Base-by-base conservation (phyloP, 1,140 invertebrate species). In the Drosophila insularis region DNA sequence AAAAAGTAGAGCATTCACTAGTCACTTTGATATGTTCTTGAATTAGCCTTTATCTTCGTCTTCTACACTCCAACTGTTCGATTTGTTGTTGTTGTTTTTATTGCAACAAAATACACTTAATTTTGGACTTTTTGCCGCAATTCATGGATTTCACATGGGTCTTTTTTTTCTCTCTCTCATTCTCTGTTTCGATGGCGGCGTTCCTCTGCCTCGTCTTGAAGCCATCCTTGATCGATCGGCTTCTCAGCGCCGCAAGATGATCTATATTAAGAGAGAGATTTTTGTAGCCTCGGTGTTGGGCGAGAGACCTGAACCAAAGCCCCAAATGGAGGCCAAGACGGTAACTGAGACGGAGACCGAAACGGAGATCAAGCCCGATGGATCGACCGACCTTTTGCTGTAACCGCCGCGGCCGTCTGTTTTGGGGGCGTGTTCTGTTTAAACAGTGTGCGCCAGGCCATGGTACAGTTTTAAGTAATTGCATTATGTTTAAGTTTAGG, bases 401-500 rank as follows among this genome's bases (percentile, higher is more conserved):
- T 69, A 74, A 67, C 71, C 62, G 71, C 67, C 67, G 74, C 71
- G 59, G 71, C 67, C 67, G 74, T 77, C 71, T 55, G 19, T 37
- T 40, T 27, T 37, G 74, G 81, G 84, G 84, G 82, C 84, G 84
- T 89, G 84, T 84, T 79, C 80, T 81, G 74, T 67, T 81, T 85
- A 79, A 81, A 81, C 75, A 72, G 80, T 72, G 77, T 84, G 76
- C 80, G 66, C 81, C 78, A 56, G 78, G 66, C 74, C 82, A 78
- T 87, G 82, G 84, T 82, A 86, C 85, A 89, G 80, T 89, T 89
- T 87, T 89, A 89, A 89, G 84, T 89, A 89, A 89, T 89, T 89
- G 84, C 84, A 89, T 89, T 87, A 87, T 87, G 84, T 89, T 87
- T 89, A 79, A 81, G 72, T 50, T 77, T 46, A 37, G 50, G 76